phyloP scores from a whole-genome alignment of 2,797 vertebrate genomes.

The Alca torda region DNA sequence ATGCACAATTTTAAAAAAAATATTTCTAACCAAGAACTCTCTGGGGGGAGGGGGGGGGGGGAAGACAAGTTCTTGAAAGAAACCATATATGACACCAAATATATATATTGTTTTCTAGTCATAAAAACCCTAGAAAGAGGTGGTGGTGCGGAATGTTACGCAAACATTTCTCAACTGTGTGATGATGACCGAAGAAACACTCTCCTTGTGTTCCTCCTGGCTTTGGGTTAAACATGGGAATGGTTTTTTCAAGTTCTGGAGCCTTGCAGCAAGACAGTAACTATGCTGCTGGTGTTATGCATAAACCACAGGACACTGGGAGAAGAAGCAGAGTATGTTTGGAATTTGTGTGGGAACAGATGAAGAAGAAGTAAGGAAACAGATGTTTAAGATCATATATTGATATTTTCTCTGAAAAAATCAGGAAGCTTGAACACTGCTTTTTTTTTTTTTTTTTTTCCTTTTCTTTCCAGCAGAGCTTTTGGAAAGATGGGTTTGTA shows the following conservation, averaged over 20 bases:
- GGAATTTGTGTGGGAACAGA: constrained; percentile 69
- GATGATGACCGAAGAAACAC: neutral
- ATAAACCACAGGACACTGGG: constrained; percentile 55
- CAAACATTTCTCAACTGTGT: neutral
- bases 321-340: constrained; percentile 60
- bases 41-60: neutral
- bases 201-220: constrained; percentile 24
- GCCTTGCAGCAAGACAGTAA: constrained; percentile 55
- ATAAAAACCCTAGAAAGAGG: constrained; percentile 19
- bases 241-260: constrained; percentile 33
- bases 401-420: constrained; percentile 28
- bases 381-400: constrained; percentile 65
- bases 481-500: neutral
- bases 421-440: neutral
- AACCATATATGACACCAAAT: neutral
- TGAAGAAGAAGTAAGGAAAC: constrained; percentile 55
- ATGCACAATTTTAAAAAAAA: neutral
- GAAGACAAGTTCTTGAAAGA: neutral
- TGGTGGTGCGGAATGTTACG: neutral
- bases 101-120: constrained; percentile 1
- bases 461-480: neutral
- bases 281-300: constrained; percentile 48
- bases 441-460: neutral
- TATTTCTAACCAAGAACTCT: neutral
- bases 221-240: constrained; percentile 20